These are phyloP conservation scores for Grus americana DNA, from an alignment of 2,113 vertebrate species.

Conservation along the genomic window DNA sequence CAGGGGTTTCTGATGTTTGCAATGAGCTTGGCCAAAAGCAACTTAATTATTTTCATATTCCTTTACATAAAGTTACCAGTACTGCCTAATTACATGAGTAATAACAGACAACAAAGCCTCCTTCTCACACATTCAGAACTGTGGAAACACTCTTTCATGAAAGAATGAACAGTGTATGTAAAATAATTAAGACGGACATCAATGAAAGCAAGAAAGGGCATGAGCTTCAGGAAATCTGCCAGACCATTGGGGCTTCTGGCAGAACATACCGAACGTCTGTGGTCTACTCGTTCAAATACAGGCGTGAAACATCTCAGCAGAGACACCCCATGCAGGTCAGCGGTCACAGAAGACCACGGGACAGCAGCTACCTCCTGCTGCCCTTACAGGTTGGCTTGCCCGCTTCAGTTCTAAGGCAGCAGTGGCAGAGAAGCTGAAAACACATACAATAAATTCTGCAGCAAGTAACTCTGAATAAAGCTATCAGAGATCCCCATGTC, in stretches of 20 bases:
- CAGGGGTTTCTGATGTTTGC: background rate
- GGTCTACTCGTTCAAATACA: background rate
- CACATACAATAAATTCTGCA: background rate
- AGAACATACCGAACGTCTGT: background rate
- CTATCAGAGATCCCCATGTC: background rate
- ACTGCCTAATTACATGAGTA: constrained; percentile 47
- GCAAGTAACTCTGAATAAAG: background rate
- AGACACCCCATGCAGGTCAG: background rate
- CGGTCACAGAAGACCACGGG: accelerated
- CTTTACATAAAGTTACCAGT: constrained; percentile 47
- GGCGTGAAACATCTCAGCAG: background rate
- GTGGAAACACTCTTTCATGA: background rate
- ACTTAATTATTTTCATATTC: constrained; percentile 49
- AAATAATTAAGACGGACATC: constrained; percentile 44
- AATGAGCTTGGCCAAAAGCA: background rate
- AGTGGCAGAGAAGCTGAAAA: background rate
- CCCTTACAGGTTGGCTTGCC: background rate
- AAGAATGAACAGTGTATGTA: background rate
- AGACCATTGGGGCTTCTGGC: constrained; percentile 8
- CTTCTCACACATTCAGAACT: background rate
- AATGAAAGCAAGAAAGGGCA: constrained; percentile 53
- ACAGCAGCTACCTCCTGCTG: background rate
- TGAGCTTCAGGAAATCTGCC: constrained; percentile 19
- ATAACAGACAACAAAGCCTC: constrained; percentile 45
- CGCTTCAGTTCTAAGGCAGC: background rate